Conservation (phyloP, 2,888 invertebrate species). For the Bembecia ichneumoniformis region DNA sequence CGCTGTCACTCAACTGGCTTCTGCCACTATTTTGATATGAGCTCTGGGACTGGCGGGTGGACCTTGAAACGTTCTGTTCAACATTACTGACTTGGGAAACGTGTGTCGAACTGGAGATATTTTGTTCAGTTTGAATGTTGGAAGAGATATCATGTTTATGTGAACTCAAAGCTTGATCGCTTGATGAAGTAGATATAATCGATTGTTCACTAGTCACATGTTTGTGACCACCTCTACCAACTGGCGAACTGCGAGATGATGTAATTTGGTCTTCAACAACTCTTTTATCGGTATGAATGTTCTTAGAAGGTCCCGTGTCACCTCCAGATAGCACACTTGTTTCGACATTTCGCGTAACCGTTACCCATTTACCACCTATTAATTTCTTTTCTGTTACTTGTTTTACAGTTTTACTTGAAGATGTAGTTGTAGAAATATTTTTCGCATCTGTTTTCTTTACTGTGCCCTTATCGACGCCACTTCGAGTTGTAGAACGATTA, state of each 20-base stretch:
- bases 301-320: slow-evolving; percentile 18
- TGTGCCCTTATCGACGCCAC: slow-evolving; percentile 30
- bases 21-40: slow-evolving; percentile 23
- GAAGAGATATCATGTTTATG: slow-evolving; percentile 19
- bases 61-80: slow-evolving; percentile 32
- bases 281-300: slow-evolving; percentile 15
- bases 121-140: slow-evolving; percentile 21
- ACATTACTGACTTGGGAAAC: not conserved
- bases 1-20: slow-evolving; percentile 57
- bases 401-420: slow-evolving; percentile 68
- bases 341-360: slow-evolving; percentile 75
- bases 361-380: slow-evolving; percentile 60
- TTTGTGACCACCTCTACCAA: slow-evolving; percentile 26
- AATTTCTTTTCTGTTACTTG: slow-evolving; percentile 72
- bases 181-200: slow-evolving; percentile 18
- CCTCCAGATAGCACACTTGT: slow-evolving; percentile 67
- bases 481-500: slow-evolving; percentile 31
- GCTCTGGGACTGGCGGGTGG: slow-evolving; percentile 40
- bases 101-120: slow-evolving; percentile 8
- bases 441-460: slow-evolving; percentile 39
- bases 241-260: slow-evolving; percentile 9
- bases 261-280: slow-evolving; percentile 11
- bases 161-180: slow-evolving; percentile 20
- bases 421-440: slow-evolving; percentile 39
- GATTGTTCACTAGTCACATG: slow-evolving; percentile 29